These are phyloP conservation scores for Cinclus cinclus DNA, from an alignment of 2,113 vertebrate genomes.

Conservation along the genomic window DNA sequence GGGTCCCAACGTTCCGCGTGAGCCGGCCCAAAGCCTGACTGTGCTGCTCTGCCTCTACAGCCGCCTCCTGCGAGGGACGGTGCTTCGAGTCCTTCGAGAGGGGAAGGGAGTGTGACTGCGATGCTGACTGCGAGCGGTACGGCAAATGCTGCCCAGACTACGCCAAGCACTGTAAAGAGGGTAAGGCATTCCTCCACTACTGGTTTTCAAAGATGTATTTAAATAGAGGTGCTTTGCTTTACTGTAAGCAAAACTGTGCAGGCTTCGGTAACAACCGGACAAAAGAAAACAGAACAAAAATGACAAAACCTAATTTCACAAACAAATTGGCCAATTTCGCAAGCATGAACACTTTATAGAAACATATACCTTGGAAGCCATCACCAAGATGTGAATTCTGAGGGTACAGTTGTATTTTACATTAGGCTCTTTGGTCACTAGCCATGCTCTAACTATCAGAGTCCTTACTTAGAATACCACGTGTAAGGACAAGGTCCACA, in stretches of 20 bases:
- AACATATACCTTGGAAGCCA: background rate
- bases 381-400: background rate
- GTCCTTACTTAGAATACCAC: background rate
- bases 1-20: background rate
- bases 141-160: slow-evolving; percentile 89
- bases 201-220: background rate
- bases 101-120: slow-evolving; percentile 87
- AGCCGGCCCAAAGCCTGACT: background rate
- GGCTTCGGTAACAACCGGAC: background rate
- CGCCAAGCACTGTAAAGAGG: slow-evolving; percentile 70
- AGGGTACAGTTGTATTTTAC: background rate
- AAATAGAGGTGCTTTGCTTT: background rate
- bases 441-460: background rate
- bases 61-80: slow-evolving; percentile 86
- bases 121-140: slow-evolving; percentile 76
- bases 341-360: background rate
- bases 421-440: background rate
- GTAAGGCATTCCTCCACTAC: slow-evolving; percentile 63
- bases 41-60: slow-evolving; percentile 63
- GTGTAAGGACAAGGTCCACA: background rate
- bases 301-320: background rate
- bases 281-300: background rate
- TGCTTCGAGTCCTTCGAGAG: slow-evolving; percentile 87
- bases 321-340: background rate
- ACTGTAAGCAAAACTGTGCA: background rate